Percentiles rank a stretch among this genome's conserved stretches.
Evolutionary conservation across 2,797 vertebrate genomes (phyloP).

Genomic region (Linurgus olivaceus): DNA sequence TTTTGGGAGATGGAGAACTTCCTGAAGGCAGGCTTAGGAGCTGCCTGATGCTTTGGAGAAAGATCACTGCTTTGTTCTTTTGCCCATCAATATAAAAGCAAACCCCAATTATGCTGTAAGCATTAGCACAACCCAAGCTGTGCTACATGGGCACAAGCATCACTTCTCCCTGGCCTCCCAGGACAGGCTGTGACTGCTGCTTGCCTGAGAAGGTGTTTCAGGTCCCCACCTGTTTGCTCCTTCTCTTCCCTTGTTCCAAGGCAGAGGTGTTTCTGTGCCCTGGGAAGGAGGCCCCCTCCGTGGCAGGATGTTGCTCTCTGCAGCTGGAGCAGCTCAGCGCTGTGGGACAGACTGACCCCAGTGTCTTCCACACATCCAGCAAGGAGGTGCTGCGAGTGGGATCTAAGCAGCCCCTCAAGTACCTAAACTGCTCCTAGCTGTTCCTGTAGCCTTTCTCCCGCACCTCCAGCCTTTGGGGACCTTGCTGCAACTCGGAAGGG

Average conservation of each 20-base stretch:
- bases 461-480: background rate
- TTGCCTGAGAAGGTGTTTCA: background rate
- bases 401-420: background rate
- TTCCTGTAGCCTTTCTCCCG: background rate
- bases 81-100: background rate
- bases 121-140: background rate
- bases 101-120: background rate
- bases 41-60: background rate
- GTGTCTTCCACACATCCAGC: fast-evolving
- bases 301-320: background rate
- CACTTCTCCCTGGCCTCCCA: background rate
- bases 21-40: background rate
- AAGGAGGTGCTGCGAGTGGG: background rate
- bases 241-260: background rate
- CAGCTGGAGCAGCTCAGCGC: background rate
- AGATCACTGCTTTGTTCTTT: background rate
- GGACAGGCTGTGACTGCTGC: background rate
- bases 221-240: background rate
- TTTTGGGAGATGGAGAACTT: background rate
- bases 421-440: background rate
- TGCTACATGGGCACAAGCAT: background rate
- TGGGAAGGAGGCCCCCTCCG: fast-evolving
- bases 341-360: fast-evolving
- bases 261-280: background rate
- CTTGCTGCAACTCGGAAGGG: background rate